A percentile compares a stretch with the other conserved stretches of the same genome.
Evolutionary conservation across 2,888 invertebrate genomes (phyloP).

Genomic region (Microplitis manilae): DNA sequence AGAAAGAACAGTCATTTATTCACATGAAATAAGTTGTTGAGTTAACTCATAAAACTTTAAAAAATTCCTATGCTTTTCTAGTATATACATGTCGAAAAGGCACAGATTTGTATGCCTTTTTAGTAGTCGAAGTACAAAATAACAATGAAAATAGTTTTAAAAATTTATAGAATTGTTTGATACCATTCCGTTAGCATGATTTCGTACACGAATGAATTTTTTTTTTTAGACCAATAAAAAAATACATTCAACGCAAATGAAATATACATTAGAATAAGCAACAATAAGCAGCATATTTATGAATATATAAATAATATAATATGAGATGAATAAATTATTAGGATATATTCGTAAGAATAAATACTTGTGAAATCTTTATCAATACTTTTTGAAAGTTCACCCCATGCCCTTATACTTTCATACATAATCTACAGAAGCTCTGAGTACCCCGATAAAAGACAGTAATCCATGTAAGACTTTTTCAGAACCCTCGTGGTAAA

Average conservation of each 20-base stretch:
- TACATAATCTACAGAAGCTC: slow-evolving; percentile 19
- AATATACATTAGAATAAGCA: neutral
- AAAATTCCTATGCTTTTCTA: too few relatives aligned
- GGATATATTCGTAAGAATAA: neutral
- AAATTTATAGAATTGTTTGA: too few relatives aligned
- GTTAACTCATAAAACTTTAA: too few relatives aligned
- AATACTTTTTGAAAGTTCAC: slow-evolving; percentile 3
- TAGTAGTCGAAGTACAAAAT: too few relatives aligned
- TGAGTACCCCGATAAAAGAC: slow-evolving; percentile 22
- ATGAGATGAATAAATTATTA: slow-evolving; percentile 5
- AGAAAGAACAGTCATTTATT: too few relatives aligned
- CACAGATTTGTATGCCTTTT: too few relatives aligned
- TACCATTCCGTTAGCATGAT: too few relatives aligned
- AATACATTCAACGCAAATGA: neutral
- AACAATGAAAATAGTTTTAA: too few relatives aligned
- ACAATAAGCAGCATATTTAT: neutral
- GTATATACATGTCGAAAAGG: too few relatives aligned
- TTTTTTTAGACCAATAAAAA: neutral
- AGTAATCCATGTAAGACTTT: slow-evolving; percentile 37
- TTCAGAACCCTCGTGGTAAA: slow-evolving; percentile 43
- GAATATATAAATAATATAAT: neutral
- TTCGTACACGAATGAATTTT: too few relatives aligned
- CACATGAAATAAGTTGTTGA: too few relatives aligned
- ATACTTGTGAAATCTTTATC: neutral
- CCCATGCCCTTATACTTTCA: slow-evolving; percentile 4